phyloP scores from a whole-genome alignment of 2,797 vertebrate species.

The Alca torda region DNA sequence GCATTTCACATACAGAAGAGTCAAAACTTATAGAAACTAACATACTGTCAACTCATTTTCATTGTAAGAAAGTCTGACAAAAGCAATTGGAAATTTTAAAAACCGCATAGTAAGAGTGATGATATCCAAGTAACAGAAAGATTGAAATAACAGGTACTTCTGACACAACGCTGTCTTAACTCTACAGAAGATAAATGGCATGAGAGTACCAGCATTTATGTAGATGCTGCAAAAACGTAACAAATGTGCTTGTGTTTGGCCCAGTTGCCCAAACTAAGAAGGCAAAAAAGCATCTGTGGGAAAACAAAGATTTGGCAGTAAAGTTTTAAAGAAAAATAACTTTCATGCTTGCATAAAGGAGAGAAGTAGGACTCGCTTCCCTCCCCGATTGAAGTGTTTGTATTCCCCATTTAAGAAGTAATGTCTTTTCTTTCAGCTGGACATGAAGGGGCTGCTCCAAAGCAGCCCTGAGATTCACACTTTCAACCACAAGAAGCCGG shows the following conservation, averaged over 20 bases:
- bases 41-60: neutral
- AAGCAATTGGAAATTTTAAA: neutral
- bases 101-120: neutral
- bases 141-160: neutral
- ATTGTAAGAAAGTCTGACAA: neutral
- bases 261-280: neutral
- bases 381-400: neutral
- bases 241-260: neutral
- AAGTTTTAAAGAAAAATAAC: neutral
- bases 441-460: neutral
- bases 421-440: neutral
- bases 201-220: neutral
- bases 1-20: neutral
- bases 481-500: neutral
- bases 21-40: neutral
- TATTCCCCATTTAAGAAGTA: neutral
- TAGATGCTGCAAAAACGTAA: neutral
- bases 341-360: neutral
- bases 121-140: neutral
- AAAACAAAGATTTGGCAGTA: neutral
- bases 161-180: neutral
- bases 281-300: neutral
- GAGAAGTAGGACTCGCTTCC: fast-evolving
- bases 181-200: neutral
- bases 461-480: neutral